Base-by-base conservation (phyloP, 2,888 invertebrate species). In the Euzetes globulus region DNA sequence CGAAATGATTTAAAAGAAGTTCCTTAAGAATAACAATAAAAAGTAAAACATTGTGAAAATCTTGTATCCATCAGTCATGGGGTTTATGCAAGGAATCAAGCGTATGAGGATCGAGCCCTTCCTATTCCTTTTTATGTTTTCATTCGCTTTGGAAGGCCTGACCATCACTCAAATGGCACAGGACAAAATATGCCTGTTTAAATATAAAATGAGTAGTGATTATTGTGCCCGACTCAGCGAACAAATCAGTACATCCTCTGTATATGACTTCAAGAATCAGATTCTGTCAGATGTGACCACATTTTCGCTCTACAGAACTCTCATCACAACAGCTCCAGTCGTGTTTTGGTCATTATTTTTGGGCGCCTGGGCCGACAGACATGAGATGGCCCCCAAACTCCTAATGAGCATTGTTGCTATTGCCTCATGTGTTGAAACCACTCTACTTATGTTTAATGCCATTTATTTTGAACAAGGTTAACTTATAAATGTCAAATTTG, bases 291-390 rank as follows among this genome's bases (percentile, higher is more conserved):
- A 74, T 25, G 74, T 74, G n/a, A 74, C 74, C 15, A 68, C 41
- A 19, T 74, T 74, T 33, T 52, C 15, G 4, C 50, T 74, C 13
- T 74, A 74, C n/a, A 47, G 70, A 29, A 71, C 29, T 19, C 9
- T 74, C 3, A 74, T 74, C 15, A 19, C n/a, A 15, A 74, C 70
- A 1, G 22, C 27, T 17, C 74, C 74, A 17, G 50, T 68, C 1
- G 47, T 74, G 19, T 70, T 74, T 13, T 70, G 70, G 33, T 74
- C 74, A 33, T 22, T 74, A 25, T 74, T 74, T 55, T 22, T 74
- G 22, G 70, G 74, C 19, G 50, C 55, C 6, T 74, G 74, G 74
- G 74, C 74, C n/a, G 74, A 74, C 55, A 22, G 74, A 1, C 74
- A 74, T 47, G n/a, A 19, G 27, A 68, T 27, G n/a, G 52, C 55